Base-by-base conservation (phyloP, 2,113 vertebrate species). In the Phaethornis superciliosus region DNA sequence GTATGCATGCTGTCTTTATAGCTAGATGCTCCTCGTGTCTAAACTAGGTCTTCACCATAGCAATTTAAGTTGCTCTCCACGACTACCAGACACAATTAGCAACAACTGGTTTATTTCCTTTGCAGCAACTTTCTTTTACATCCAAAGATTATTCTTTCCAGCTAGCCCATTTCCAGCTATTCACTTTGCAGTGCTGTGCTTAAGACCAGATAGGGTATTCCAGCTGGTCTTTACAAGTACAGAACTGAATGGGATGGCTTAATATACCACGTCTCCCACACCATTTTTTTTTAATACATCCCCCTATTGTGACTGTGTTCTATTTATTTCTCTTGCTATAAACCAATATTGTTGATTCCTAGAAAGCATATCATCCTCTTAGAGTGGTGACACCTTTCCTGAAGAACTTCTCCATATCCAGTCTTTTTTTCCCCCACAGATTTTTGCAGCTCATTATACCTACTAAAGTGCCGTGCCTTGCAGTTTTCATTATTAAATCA, bases 401-500 rank as follows among this genome's bases (percentile, higher is more conserved):
- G 42, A 90, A 85, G 60, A 84, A 33, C 46, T 72, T 60, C 14
- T 82, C 67, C 75, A 71, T 69, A 83, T 47, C 22, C 51, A 70
- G 32, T 18, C n/a, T 42, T 80, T 80, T 71, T 44, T 52, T 3
- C 12, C 9, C 46, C 30, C 51, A 40, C 0, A 3, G 76, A 91
- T 75, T 62, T 81, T 54, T 83, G 72, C 80, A 88, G 76, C 28
- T 67, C 51, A 85, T 65, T 51, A 88, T 51, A 30, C 55, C 32
- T 47, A 70, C 32, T 67, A 7, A 94, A 93, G 46, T 1, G 2
- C 56, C 52, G 37, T 49, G 75, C 44, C 32, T 95, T 85, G 76
- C 64, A 84, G 76, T 81, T 69, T 76, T 81, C 24, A 52, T 77
- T 81, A 93, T 77, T 83, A 69, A 70, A 94, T 74, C 51, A 70